A percentile compares a stretch with the other conserved stretches of the same genome.
Evolutionary conservation across 2,113 vertebrate genomes (phyloP).

Genomic region (Sinocyclocheilus rhinocerous): DNA sequence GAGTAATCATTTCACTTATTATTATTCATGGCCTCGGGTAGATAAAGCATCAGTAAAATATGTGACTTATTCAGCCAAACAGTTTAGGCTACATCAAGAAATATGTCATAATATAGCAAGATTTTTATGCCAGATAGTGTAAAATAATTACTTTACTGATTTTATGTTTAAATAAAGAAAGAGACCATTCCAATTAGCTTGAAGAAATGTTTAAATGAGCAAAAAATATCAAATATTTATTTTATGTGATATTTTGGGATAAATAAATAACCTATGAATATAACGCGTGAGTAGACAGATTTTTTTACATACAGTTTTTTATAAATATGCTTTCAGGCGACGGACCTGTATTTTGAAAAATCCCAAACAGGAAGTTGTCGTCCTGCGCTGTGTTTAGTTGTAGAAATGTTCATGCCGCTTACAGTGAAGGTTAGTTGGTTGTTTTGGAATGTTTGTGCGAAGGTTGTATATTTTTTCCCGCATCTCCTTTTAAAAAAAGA

Average conservation of each 20-base stretch:
- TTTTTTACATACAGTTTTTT: not conserved
- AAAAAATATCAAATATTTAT: not conserved
- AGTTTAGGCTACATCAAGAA: not conserved
- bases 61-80: not conserved
- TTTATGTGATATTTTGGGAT: no score
- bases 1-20: not conserved
- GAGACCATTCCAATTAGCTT: not conserved
- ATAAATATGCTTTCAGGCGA: not conserved
- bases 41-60: not conserved
- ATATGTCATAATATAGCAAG: not conserved
- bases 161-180: not conserved
- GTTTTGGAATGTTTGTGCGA: not conserved
- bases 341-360: conserved; percentile 19
- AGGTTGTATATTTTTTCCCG: not conserved
- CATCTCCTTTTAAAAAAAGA: not conserved
- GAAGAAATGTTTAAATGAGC: not conserved
- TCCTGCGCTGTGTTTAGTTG: not conserved
- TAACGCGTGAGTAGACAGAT: not conserved
- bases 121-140: not conserved
- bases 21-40: not conserved
- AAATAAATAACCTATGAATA: no score
- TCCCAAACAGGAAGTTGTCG: not conserved
- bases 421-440: conserved; percentile 25
- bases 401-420: not conserved
- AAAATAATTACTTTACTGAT: not conserved